Evolutionary conservation across 2,888 invertebrate genomes (phyloP), one percentile per base, ranked within the genome.

Genomic region (Perdita meconis): DNA sequence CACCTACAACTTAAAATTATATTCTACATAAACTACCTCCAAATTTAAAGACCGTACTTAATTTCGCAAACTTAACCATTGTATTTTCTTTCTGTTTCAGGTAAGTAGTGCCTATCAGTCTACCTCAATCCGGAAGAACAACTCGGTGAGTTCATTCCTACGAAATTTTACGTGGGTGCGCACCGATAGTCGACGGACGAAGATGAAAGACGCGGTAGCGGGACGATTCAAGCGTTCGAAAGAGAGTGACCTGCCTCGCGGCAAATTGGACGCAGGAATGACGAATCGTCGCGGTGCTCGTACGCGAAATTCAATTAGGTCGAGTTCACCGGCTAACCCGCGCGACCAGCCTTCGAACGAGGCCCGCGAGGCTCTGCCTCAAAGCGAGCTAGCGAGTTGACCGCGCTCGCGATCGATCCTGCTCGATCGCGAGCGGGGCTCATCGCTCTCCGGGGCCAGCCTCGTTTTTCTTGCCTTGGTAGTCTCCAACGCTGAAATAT

Each of bases 291-390:
- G 81, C 74, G 66, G 57, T 55, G 66, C 73, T 73, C 79, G 76
- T 82, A 83, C 77, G 82, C 79, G 78, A 87, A 81, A 86, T 86
- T 85, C 81, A 81, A 87, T 87, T 86, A 87, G 83, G 67, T 74
- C 60, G 67, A 71, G 79, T 82, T 79, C 83, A 76, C 81, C 74
- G 81, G 74, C 77, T 82, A 78, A 76, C 68, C 82, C 81, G 83
- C 68, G 81, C 68, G 81, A 77, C 60, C 57, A 71, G 53, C 70
- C 77, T 74, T 79, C 81, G 73, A 81, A 84, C 78, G 72, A 76
- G 80, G 36, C 72, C 75, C 80, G 82, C 77, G 83, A 80, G 84
- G 75, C 72, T 66, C n/a, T n/a, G n/a, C n/a, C n/a, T 55, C 53
- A 42, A 16, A 30, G 53, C 57, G 24, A 44, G 51, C 44, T 24